Percentiles rank a stretch among this genome's conserved stretches.
Conservation (phyloP, 2,113 vertebrate species). For the Balaenoptera acutorostrata region DNA sequence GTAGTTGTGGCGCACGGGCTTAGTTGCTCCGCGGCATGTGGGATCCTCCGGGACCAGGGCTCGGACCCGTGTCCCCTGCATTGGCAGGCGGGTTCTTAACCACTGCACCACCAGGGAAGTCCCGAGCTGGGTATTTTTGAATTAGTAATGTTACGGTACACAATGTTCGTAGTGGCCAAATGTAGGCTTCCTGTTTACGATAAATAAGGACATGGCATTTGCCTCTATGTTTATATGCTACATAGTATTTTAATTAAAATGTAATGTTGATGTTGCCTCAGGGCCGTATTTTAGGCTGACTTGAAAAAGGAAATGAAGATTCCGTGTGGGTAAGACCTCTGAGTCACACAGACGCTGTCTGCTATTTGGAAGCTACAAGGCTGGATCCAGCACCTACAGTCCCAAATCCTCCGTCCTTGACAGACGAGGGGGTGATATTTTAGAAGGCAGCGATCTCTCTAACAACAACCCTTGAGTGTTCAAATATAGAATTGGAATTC, state of each 20-base stretch:
- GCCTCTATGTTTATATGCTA: background rate
- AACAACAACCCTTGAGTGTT: background rate
- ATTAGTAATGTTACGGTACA: slow-evolving; percentile 59
- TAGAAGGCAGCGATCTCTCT: background rate
- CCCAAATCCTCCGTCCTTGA: background rate
- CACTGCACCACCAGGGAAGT: too few species aligned
- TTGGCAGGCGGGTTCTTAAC: too few species aligned
- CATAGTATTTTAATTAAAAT: slow-evolving; percentile 41
- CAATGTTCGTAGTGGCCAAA: background rate
- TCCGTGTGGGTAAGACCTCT: background rate
- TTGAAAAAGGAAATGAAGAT: background rate
- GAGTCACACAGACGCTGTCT: background rate
- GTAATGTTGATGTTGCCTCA: background rate
- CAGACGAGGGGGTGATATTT: background rate
- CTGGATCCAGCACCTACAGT: background rate
- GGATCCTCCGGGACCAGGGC: too few species aligned
- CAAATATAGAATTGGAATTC: background rate
- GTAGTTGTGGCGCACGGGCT: too few species aligned
- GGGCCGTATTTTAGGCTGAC: background rate
- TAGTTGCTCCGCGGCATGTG: too few species aligned
- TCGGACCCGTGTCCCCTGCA: too few species aligned
- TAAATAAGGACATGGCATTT: slow-evolving; percentile 19
- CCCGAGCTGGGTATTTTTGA: slow-evolving; percentile 23
- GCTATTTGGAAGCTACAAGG: background rate
- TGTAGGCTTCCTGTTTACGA: slow-evolving; percentile 47